phyloP scores from a whole-genome alignment of 2,113 vertebrate genomes.

The Chelonoidis abingdonii region DNA sequence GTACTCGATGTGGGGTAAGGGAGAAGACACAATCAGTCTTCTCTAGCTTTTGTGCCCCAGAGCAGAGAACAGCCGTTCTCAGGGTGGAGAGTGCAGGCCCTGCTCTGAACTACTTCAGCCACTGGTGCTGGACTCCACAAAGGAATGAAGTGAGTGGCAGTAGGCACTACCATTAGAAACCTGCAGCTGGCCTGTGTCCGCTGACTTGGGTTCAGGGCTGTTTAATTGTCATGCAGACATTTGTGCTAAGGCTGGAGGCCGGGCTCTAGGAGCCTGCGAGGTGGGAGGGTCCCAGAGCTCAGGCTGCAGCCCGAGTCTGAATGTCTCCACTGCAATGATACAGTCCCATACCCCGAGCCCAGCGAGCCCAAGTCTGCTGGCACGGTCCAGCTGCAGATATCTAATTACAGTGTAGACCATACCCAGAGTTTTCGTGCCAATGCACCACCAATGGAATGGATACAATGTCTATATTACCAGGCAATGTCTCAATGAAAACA shows the following conservation, averaged over 20 bases:
- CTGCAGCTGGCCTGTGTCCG: too few relatives aligned
- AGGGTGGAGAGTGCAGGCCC: not conserved
- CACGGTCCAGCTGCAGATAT: not conserved
- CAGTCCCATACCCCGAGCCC: not conserved
- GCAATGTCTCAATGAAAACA: not conserved
- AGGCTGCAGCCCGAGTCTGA: not conserved
- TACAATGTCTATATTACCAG: not conserved
- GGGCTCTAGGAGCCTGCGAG: too few relatives aligned
- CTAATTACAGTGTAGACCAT: not conserved
- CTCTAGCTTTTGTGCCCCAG: not conserved
- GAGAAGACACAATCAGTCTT: not conserved
- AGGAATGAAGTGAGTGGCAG: not conserved
- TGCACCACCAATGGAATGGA: not conserved
- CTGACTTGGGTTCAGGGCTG: too few relatives aligned
- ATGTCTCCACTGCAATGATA: not conserved
- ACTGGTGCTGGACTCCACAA: not conserved
- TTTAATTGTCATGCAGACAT: too few relatives aligned
- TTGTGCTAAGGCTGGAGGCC: too few relatives aligned
- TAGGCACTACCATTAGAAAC: too few relatives aligned
- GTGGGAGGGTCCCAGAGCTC: too few relatives aligned
- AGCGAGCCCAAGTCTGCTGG: too few relatives aligned
- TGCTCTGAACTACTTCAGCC: not conserved
- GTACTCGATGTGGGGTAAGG: not conserved
- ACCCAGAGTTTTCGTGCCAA: not conserved
- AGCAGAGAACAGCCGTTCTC: not conserved